Evolutionary conservation across 2,888 invertebrate genomes (phyloP).

Genomic region (Drosophila pegasa): DNA sequence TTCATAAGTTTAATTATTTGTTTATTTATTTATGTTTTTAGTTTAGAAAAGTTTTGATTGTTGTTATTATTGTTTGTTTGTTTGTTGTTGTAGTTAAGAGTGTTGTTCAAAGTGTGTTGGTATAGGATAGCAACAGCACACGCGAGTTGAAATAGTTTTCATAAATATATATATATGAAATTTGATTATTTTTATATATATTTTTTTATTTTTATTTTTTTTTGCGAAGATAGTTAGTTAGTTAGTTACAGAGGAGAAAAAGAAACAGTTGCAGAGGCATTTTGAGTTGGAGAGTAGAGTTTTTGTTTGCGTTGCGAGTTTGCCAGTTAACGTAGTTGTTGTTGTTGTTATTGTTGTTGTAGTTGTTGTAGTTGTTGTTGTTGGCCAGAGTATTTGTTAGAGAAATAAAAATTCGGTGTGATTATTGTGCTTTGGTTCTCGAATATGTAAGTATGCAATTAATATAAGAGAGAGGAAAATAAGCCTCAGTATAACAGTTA

Average conservation of each 20-base stretch:
- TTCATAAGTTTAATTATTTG: conserved; percentile 19
- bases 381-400: conserved; percentile 62
- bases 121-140: conserved; percentile 39
- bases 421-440: conserved; percentile 64
- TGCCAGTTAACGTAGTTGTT: conserved; percentile 41
- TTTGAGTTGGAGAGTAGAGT: conserved; percentile 61
- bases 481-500: conserved; percentile 8
- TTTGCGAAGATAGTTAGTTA: conserved; percentile 47
- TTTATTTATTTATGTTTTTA: conserved; percentile 12
- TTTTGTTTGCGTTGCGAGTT: conserved; percentile 45
- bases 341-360: conserved; percentile 33
- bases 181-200: background rate
- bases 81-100: conserved; percentile 23
- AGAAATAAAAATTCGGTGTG: conserved; percentile 69
- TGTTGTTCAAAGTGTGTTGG: conserved; percentile 29
- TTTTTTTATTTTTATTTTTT: conserved; percentile 2
- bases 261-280: conserved; percentile 71
- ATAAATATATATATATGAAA: background rate
- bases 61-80: conserved; percentile 9
- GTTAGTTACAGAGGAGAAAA: conserved; percentile 56
- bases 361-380: conserved; percentile 38
- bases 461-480: conserved; percentile 21
- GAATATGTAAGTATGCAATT: conserved; percentile 31
- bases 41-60: conserved; percentile 12
- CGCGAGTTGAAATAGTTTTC: conserved; percentile 36